phyloP scores from a whole-genome alignment of 1,140 invertebrate species.

The Teleogryllus occipitalis region DNA sequence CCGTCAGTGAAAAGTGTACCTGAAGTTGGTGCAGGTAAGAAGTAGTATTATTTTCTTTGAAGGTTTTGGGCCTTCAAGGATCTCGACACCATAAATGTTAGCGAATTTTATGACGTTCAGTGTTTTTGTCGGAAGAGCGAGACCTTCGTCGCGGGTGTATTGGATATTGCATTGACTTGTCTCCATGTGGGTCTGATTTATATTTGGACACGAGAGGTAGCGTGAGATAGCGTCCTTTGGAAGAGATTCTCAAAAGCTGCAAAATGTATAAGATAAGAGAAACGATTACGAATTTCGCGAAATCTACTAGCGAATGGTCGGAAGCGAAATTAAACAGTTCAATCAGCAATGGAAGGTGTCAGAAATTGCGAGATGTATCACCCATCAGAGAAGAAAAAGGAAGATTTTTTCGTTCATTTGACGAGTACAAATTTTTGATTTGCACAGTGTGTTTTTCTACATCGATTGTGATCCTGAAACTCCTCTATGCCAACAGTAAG shows the following conservation, averaged over 20 bases:
- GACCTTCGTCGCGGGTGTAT: background rate
- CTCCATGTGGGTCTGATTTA: background rate
- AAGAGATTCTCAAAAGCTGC: background rate
- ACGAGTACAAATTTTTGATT: background rate
- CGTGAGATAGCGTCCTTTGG: background rate
- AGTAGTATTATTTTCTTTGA: too few species aligned
- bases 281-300: background rate
- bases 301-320: background rate
- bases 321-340: background rate
- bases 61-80: background rate
- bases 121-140: background rate
- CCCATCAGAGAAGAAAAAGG: background rate
- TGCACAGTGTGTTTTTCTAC: background rate
- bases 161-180: background rate
- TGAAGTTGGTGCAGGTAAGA: too few species aligned
- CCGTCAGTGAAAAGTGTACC: background rate
- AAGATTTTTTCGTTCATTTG: background rate
- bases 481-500: background rate
- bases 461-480: background rate
- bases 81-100: background rate
- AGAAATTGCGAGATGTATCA: background rate
- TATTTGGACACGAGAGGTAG: background rate
- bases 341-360: background rate
- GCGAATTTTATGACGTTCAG: background rate
- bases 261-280: background rate